Percentiles rank a stretch among this genome's conserved stretches.
These are phyloP conservation scores for Euplagia quadripunctaria DNA, from an alignment of 2,888 invertebrate genomes.

Conservation along the genomic window DNA sequence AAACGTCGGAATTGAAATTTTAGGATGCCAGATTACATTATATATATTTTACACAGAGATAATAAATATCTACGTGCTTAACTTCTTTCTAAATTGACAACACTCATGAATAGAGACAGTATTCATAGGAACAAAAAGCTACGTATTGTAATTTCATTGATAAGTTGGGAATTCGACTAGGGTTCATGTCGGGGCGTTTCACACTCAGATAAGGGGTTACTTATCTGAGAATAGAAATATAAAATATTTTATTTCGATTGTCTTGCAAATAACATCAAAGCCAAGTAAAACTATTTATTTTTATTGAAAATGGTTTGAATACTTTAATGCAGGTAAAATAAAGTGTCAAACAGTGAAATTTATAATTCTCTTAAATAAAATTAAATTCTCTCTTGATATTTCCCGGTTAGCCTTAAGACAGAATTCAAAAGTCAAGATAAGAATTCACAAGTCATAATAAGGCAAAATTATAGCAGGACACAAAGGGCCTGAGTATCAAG, in stretches of 20 bases:
- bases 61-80: too few relatives aligned
- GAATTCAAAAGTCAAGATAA: too few relatives aligned
- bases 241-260: background rate
- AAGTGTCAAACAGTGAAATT: background rate
- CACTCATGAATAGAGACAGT: too few relatives aligned
- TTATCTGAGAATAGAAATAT: background rate
- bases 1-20: background rate
- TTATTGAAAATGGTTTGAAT: background rate
- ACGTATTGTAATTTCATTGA: constrained; percentile 25
- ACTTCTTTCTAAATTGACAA: too few relatives aligned
- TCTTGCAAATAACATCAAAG: background rate
- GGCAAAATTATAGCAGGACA: too few relatives aligned
- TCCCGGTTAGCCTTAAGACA: too few relatives aligned
- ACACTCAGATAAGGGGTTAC: background rate
- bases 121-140: constrained; percentile 7
- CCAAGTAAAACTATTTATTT: background rate
- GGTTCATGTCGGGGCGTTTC: background rate
- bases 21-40: background rate
- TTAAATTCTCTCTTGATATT: background rate
- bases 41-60: background rate
- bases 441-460: too few relatives aligned
- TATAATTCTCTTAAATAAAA: too few relatives aligned
- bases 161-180: constrained; percentile 19
- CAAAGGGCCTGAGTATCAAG: too few relatives aligned
- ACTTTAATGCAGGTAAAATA: background rate